Conservation (phyloP, 2,888 invertebrate genomes). For the Chironomus riparius region DNA sequence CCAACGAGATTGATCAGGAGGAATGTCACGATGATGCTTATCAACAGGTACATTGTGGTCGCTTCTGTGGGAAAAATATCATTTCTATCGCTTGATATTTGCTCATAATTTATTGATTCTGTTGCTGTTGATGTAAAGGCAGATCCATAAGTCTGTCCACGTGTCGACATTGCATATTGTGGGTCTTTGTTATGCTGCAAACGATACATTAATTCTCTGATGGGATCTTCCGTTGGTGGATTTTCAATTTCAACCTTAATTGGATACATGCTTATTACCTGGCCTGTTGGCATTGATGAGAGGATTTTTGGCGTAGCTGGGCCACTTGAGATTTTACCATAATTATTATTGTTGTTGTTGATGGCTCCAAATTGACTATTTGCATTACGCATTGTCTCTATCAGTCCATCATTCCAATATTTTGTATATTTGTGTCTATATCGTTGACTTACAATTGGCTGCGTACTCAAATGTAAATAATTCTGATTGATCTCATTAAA, state of each 20-base stretch:
- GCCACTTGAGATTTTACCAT: slow-evolving; percentile 30
- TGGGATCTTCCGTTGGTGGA: slow-evolving; percentile 30
- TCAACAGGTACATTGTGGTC: slow-evolving; percentile 50
- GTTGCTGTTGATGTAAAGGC: slow-evolving; percentile 22
- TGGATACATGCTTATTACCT: slow-evolving; percentile 23
- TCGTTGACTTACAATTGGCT: slow-evolving; percentile 61
- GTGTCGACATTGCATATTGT: slow-evolving; percentile 31
- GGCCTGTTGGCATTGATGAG: slow-evolving; percentile 30
- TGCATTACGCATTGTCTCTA: slow-evolving; percentile 49
- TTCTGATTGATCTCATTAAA: slow-evolving; percentile 65
- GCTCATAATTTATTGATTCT: slow-evolving; percentile 23
- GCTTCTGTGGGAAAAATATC: slow-evolving; percentile 50
- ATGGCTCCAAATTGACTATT: slow-evolving; percentile 28
- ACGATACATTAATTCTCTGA: slow-evolving; percentile 29
- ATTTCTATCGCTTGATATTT: slow-evolving; percentile 32
- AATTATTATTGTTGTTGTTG: slow-evolving; percentile 26
- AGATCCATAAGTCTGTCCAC: not conserved
- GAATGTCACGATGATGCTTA: slow-evolving; percentile 59
- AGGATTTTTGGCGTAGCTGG: slow-evolving; percentile 32
- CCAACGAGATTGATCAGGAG: slow-evolving; percentile 56
- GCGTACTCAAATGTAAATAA: slow-evolving; percentile 67
- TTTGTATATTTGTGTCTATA: slow-evolving; percentile 70
- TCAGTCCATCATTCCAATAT: slow-evolving; percentile 78
- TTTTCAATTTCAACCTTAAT: slow-evolving; percentile 25
- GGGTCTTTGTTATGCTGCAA: slow-evolving; percentile 25